A percentile compares a stretch with the other conserved stretches of the same genome.
phyloP scores from a whole-genome alignment of 1,140 invertebrate species.

The Bombus waltoni region DNA sequence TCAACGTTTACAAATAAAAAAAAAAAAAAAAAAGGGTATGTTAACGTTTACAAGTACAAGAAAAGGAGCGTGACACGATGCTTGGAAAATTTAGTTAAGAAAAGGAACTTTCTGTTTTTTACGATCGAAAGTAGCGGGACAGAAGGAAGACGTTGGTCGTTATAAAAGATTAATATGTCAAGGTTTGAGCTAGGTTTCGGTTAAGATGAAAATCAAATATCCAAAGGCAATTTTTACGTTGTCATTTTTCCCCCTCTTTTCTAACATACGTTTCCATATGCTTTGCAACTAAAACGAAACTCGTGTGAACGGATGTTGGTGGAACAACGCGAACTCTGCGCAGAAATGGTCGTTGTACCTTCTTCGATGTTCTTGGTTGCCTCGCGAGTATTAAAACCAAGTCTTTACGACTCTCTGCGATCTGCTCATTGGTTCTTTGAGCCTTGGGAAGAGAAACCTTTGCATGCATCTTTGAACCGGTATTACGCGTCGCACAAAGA shows the following conservation, averaged over 20 bases:
- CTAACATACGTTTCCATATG: too few species aligned
- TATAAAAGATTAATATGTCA: background rate
- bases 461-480: conserved; percentile 63
- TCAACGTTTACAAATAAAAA: too few species aligned
- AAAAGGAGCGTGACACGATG: background rate
- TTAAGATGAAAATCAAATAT: background rate
- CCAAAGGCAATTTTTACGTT: background rate
- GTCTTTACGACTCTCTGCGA: conserved; percentile 62
- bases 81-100: background rate
- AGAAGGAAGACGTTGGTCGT: background rate
- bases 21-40: too few species aligned
- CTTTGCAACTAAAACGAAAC: too few species aligned
- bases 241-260: fast-evolving
- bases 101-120: background rate
- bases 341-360: background rate
- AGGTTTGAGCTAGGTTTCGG: background rate
- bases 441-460: conserved; percentile 54
- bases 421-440: conserved; percentile 50
- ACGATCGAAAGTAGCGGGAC: background rate
- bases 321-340: too few species aligned
- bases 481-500: conserved; percentile 66
- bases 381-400: conserved; percentile 50
- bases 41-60: too few species aligned
- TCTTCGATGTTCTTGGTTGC: conserved; percentile 21
- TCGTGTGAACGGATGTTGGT: too few species aligned